phyloP scores from a whole-genome alignment of 2,888 invertebrate genomes.

The Pegoplata infirma region DNA sequence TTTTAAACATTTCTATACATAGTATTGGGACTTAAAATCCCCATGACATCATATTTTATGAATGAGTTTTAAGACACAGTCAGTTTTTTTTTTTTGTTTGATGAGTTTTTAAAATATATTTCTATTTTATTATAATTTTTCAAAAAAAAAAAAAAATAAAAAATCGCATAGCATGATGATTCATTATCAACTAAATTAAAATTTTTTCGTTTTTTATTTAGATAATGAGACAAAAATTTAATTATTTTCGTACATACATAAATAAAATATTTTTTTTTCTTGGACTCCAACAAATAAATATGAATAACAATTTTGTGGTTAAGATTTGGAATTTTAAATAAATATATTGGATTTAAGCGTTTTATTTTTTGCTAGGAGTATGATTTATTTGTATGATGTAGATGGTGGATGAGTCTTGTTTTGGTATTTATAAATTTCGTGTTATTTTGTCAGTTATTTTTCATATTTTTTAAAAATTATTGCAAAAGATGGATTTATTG shows the following conservation, averaged over 20 bases:
- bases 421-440: background rate
- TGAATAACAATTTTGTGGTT: background rate
- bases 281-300: background rate
- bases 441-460: background rate
- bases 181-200: background rate
- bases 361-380: background rate
- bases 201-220: background rate
- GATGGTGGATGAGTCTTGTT: background rate
- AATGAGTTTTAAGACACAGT: background rate
- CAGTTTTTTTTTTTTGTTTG: background rate
- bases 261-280: background rate
- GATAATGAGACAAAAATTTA: background rate
- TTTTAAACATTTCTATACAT: background rate
- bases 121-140: background rate
- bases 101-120: background rate
- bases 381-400: background rate
- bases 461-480: background rate
- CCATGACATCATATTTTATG: background rate
- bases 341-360: background rate
- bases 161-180: background rate
- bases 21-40: background rate
- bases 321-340: background rate
- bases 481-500: slow-evolving; percentile 34
- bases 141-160: no score
- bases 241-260: background rate